Conservation (phyloP, 1,140 invertebrate genomes). For the Archivesica marissinica region DNA sequence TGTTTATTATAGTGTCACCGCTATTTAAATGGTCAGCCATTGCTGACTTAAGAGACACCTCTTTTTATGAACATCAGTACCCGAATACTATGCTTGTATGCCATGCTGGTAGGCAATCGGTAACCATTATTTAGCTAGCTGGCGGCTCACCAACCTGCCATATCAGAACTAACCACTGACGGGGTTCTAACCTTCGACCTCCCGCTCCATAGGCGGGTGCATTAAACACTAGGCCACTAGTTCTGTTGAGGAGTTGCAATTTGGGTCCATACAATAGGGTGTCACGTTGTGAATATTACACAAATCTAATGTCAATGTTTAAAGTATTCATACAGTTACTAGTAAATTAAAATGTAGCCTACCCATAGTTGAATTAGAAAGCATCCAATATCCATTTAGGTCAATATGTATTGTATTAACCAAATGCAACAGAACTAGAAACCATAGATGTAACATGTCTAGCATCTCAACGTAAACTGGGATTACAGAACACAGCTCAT, state of each 20-base stretch:
- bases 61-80: no score
- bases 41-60: no score
- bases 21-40: no score
- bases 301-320: neutral
- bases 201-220: neutral
- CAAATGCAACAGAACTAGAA: neutral
- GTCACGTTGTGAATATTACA: neutral
- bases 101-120: no score
- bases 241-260: neutral
- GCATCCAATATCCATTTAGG: slow-evolving; percentile 7
- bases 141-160: no score
- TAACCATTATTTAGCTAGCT: no score
- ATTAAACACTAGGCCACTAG: neutral
- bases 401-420: neutral
- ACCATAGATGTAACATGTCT: neutral
- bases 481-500: no score
- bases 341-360: neutral
- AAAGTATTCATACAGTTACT: neutral
- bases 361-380: slow-evolving; percentile 41
- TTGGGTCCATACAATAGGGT: no score
- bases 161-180: neutral
- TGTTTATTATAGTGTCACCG: no score
- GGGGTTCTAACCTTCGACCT: neutral
- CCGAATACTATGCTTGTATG: no score
- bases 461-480: neutral